Percentiles rank a stretch among this genome's conserved stretches.
Evolutionary conservation across 2,888 invertebrate genomes (phyloP).

Genomic region (Ditula angustiorana): DNA sequence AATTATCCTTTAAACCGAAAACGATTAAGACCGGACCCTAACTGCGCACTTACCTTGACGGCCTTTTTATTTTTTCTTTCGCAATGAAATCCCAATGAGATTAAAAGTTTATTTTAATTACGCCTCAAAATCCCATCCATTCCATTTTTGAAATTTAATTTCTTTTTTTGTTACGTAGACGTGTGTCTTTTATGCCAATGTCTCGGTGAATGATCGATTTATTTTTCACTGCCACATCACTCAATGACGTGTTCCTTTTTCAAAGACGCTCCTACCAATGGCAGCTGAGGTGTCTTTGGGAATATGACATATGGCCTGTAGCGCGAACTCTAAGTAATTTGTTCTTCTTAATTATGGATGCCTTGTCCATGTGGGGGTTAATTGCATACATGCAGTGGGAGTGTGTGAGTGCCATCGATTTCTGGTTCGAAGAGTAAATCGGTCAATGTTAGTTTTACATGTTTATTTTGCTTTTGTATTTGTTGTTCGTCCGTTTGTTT

Average conservation of each 20-base stretch:
- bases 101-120: conserved; percentile 5
- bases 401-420: conserved; percentile 48
- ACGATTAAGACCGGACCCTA: neutral
- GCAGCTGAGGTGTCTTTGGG: conserved; percentile 54
- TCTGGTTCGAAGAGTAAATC: conserved; percentile 54
- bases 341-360: conserved; percentile 71
- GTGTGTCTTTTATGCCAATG: conserved; percentile 51
- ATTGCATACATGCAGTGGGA: conserved; percentile 44
- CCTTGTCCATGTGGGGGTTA: conserved; percentile 47
- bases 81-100: conserved; percentile 22
- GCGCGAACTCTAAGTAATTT: conserved; percentile 58
- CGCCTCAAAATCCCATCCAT: conserved; percentile 5
- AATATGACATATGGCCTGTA: conserved; percentile 59
- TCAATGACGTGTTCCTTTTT: conserved; percentile 72
- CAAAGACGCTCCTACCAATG: conserved; percentile 62
- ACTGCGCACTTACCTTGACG: conserved; percentile 30
- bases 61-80: conserved; percentile 13
- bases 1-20: conserved; percentile 15
- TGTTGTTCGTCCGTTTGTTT: conserved; percentile 37
- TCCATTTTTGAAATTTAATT: conserved; percentile 3
- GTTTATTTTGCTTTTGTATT: conserved; percentile 45
- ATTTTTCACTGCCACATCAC: conserved; percentile 62
- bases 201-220: conserved; percentile 66
- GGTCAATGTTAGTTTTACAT: conserved; percentile 55
- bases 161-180: conserved; percentile 43